Evolutionary conservation across 2,797 vertebrate species (phyloP).

Genomic region (Tragopan temminckii): DNA sequence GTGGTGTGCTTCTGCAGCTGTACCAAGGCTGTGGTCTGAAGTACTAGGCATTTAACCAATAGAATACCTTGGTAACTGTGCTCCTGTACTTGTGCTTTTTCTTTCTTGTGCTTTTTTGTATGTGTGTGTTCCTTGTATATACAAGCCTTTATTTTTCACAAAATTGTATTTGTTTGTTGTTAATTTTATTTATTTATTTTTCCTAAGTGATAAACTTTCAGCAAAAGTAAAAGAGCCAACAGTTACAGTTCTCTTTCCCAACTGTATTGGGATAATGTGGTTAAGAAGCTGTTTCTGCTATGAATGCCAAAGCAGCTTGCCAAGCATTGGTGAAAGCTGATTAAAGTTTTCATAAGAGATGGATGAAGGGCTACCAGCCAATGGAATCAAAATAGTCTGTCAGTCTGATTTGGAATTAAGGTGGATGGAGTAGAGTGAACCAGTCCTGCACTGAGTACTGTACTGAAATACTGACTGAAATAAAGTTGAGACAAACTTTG

Average conservation of each 20-base stretch:
- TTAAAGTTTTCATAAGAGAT: background rate
- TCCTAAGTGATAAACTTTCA: background rate
- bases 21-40: background rate
- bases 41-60: background rate
- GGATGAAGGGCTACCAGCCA: background rate
- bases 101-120: background rate
- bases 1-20: background rate
- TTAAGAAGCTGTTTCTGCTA: conserved; percentile 13
- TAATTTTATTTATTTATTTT: background rate
- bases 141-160: background rate
- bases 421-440: background rate
- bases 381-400: background rate
- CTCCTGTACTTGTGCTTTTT: background rate
- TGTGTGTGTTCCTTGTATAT: background rate
- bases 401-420: background rate
- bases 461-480: background rate
- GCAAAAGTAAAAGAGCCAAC: background rate
- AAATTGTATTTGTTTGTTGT: background rate
- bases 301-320: background rate
- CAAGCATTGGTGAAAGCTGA: background rate
- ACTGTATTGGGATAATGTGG: background rate
- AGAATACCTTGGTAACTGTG: background rate
- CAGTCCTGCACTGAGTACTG: background rate
- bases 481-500: background rate
- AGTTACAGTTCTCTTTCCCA: background rate